Conservation (phyloP, 2,797 vertebrate species). For the Peromyscus eremicus region DNA sequence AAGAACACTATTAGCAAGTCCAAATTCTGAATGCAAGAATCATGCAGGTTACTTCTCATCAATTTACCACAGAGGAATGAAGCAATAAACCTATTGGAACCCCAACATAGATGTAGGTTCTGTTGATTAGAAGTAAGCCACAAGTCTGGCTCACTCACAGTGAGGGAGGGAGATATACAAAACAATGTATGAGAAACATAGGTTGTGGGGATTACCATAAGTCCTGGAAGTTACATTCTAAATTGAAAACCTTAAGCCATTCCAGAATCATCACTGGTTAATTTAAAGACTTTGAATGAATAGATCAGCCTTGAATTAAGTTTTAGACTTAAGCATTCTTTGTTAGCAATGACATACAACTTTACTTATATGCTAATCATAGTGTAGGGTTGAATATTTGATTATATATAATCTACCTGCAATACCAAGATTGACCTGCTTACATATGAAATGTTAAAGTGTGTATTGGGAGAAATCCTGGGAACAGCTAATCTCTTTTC, state of each 20-base stretch:
- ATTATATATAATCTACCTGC: neutral
- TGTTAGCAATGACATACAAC: neutral
- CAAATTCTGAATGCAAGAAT: neutral
- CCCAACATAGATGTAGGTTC: neutral
- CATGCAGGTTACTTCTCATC: neutral
- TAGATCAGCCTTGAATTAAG: neutral
- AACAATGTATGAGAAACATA: neutral
- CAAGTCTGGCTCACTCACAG: neutral
- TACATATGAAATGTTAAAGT: neutral
- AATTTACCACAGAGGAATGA: neutral
- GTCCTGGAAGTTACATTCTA: neutral
- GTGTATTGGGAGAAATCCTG: neutral
- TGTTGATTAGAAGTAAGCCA: neutral
- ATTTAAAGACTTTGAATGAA: neutral
- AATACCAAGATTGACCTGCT: neutral
- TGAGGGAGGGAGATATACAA: neutral
- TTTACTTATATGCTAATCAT: neutral
- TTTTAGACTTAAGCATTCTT: neutral
- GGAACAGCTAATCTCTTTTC: neutral
- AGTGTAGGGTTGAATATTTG: neutral
- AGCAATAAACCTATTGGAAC: neutral
- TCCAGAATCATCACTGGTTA: neutral
- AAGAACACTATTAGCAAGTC: neutral
- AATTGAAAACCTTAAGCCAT: neutral
- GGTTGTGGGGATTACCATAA: neutral